phyloP scores from a whole-genome alignment of 2,888 invertebrate species.

The Hyposoter dolosus region DNA sequence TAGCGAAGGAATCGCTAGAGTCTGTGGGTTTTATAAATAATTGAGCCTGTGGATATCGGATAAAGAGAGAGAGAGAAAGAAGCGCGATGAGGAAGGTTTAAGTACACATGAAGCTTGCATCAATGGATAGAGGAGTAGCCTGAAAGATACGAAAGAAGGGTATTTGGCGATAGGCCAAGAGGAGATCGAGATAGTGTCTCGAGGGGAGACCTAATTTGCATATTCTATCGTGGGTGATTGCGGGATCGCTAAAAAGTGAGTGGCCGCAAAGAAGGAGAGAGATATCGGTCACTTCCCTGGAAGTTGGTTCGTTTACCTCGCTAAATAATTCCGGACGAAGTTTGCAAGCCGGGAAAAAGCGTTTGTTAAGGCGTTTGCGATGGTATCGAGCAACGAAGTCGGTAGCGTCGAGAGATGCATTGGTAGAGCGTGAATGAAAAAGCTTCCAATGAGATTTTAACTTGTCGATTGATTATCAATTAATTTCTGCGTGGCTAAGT shows the following conservation, averaged over 20 bases:
- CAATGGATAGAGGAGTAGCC: conserved; percentile 50
- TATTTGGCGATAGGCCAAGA: conserved; percentile 44
- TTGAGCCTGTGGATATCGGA: neutral
- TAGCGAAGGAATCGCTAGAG: neutral
- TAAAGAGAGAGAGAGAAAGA: neutral
- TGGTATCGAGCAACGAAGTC: conserved; percentile 40
- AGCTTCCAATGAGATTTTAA: neutral
- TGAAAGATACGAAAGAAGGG: conserved; percentile 18
- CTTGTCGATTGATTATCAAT: neutral
- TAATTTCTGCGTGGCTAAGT: neutral
- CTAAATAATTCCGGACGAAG: conserved; percentile 43
- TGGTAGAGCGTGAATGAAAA: conserved; percentile 34
- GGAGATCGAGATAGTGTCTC: conserved; percentile 3
- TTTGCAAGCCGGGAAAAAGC: conserved; percentile 35
- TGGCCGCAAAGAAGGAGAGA: neutral
- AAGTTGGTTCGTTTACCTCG: conserved; percentile 59
- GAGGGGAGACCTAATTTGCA: conserved; percentile 4
- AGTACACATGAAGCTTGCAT: conserved; percentile 58
- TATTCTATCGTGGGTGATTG: conserved; percentile 6
- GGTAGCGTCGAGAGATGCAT: conserved; percentile 58
- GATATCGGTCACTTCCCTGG: neutral
- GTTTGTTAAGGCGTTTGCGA: conserved; percentile 47
- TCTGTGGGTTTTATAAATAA: neutral
- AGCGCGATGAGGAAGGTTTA: conserved; percentile 40
- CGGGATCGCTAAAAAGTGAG: conserved; percentile 22